Evolutionary conservation across 2,797 vertebrate species (phyloP).

Genomic region (Luscinia luscinia): DNA sequence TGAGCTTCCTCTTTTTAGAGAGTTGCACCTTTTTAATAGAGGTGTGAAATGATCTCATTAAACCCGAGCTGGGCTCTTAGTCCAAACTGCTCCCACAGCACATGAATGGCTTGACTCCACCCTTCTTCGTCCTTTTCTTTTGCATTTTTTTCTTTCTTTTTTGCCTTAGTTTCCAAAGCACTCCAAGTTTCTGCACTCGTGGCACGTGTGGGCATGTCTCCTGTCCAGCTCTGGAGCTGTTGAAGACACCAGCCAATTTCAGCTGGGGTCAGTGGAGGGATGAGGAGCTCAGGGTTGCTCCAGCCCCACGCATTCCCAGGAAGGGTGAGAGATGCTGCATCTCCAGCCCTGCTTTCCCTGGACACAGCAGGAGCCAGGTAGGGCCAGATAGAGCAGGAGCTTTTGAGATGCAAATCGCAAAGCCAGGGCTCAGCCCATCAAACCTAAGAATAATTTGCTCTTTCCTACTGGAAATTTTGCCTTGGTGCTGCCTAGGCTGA

Average conservation of each 20-base stretch:
- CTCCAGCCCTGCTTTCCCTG: not conserved
- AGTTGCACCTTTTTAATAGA: constrained; percentile 33
- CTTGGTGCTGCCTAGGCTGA: not conserved
- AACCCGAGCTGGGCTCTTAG: not conserved
- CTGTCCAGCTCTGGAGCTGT: not conserved
- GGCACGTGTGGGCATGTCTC: not conserved
- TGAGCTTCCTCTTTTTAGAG: not conserved
- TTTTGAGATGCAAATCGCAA: not conserved
- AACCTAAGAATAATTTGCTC: not conserved
- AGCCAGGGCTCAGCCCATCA: not conserved
- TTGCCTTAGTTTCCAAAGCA: constrained; percentile 8
- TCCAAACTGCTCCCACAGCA: not conserved
- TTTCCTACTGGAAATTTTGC: not conserved
- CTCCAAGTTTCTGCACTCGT: not conserved
- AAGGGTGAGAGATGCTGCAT: not conserved
- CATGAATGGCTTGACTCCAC: not conserved
- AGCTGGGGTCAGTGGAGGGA: accelerated
- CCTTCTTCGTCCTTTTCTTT: not conserved
- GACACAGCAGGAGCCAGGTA: not conserved
- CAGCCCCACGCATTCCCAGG: accelerated
- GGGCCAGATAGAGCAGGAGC: not conserved
- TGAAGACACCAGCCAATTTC: not conserved
- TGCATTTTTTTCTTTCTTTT: not conserved
- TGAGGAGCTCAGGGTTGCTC: not conserved
- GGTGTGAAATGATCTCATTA: constrained; percentile 52